Evolutionary conservation across 1,140 invertebrate genomes (phyloP).

Genomic region (Cyclargus thomasi): DNA sequence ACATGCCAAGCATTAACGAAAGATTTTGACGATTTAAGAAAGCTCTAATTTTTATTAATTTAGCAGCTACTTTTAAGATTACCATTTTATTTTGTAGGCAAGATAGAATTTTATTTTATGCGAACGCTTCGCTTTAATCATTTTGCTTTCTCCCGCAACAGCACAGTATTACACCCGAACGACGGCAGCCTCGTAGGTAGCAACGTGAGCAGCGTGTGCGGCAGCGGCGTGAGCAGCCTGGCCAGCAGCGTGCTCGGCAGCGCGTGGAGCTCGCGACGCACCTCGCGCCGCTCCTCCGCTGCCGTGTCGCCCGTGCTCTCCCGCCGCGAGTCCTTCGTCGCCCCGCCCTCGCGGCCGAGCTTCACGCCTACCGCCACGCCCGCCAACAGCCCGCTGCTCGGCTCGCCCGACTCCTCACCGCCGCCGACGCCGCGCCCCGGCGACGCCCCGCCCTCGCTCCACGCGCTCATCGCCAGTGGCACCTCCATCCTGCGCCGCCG

Average conservation of each 20-base stretch:
- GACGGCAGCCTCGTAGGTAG: constrained; percentile 81
- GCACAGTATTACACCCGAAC: constrained; percentile 92
- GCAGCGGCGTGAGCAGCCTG: constrained; percentile 75
- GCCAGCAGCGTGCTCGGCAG: constrained; percentile 77
- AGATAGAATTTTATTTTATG: not conserved
- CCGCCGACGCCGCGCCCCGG: constrained; percentile 90
- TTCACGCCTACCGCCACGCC: constrained; percentile 75
- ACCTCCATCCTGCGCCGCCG: constrained; percentile 84
- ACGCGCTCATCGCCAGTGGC: constrained; percentile 81
- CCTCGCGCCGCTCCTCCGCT: constrained; percentile 78
- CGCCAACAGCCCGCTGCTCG: constrained; percentile 72
- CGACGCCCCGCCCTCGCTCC: constrained; percentile 75
- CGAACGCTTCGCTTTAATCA: constrained; percentile 9
- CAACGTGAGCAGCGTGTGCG: constrained; percentile 74
- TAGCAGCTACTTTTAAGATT: not conserved
- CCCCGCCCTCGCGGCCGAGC: constrained; percentile 61
- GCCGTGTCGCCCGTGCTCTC: constrained; percentile 75
- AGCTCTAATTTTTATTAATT: not conserved
- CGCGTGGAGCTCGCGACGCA: constrained; percentile 64
- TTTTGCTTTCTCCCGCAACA: constrained; percentile 31
- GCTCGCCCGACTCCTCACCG: constrained; percentile 80
- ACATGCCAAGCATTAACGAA: not conserved
- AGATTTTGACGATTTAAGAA: not conserved
- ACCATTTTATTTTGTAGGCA: not conserved
- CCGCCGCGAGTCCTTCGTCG: constrained; percentile 76